Evolutionary conservation across 1,140 invertebrate genomes (phyloP), one percentile per base, ranked within the genome.

Genomic region (Conus ventricosus): DNA sequence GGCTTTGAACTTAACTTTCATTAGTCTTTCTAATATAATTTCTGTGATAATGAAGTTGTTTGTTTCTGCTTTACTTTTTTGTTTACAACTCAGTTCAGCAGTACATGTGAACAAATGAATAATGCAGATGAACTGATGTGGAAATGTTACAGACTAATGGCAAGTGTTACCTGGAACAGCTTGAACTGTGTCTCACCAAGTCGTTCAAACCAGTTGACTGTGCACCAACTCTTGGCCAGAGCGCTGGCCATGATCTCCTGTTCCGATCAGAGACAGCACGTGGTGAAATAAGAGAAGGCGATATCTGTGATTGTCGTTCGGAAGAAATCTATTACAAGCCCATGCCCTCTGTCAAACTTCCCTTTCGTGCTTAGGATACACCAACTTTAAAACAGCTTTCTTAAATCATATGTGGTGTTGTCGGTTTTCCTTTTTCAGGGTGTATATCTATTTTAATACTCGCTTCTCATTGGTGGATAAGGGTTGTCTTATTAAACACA

Each of bases 291-390:
- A 11, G 8, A 4, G 20, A 11, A 23, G 23, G 51, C 51, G 15
- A 54, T 15, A 23, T 84, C 5, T 10, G 4, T 27, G 82, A 63
- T 15, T 84, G 82, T 27, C 23, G 54, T 13, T 84, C 82, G 13
- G 82, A 84, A 8, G 82, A 23, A 25, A 39, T 84, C 20, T 84
- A 84, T 63, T 84, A 84, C 27, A 84, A 84, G 57, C 82, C 82
- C 54, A 63, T 84, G 82, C 55, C 82, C 23, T 80, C 78, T 15
- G 15, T 60, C 8, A 11, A 60, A 15, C 15, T 60, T 60, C 57
- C 15, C 8, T 15, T 60, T 15, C 57, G 15, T 60, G 57, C 15
- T 60, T 15, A 60, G 57, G 57, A 60, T 60, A 15, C 5, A 4
- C 15, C 57, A 15, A 4, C 39, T 39, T 39, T 39, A 39, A 39